phyloP scores from a whole-genome alignment of 1,140 invertebrate genomes.

The Elymnias hypermnestra region DNA sequence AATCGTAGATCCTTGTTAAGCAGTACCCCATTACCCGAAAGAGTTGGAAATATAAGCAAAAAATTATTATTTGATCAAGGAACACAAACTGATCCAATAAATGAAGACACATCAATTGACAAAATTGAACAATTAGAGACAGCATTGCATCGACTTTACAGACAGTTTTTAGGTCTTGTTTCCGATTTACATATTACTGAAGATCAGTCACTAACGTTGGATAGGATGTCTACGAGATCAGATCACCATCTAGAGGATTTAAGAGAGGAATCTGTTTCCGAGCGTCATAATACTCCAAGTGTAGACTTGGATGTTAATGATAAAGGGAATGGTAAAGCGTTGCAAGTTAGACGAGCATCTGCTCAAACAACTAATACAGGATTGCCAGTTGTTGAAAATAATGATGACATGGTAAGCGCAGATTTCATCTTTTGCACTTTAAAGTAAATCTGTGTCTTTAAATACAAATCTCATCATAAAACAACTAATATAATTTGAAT shows the following conservation, averaged over 20 bases:
- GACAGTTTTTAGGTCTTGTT: conserved; percentile 27
- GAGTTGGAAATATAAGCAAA: not conserved
- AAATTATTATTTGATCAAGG: conserved; percentile 31
- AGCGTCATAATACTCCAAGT: conserved; percentile 10
- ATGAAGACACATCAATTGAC: conserved; percentile 10
- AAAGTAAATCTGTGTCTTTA: no score
- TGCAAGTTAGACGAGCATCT: conserved; percentile 39
- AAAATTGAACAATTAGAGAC: conserved; percentile 35
- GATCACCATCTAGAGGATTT: conserved; percentile 13
- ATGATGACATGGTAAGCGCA: conserved; percentile 32
- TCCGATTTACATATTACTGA: conserved; percentile 14
- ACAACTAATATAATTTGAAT: not conserved
- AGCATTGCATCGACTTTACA: conserved; percentile 30
- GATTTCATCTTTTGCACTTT: no score
- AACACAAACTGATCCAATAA: conserved; percentile 33
- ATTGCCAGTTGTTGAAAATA: conserved; percentile 15
- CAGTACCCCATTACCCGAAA: conserved; percentile 33
- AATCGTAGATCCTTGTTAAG: conserved; percentile 24
- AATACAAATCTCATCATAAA: no score
- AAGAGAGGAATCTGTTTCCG: conserved; percentile 3
- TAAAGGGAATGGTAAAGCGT: conserved; percentile 2
- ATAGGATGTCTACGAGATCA: conserved; percentile 16
- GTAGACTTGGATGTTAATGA: conserved; percentile 10
- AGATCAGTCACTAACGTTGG: conserved; percentile 2
- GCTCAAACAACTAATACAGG: conserved; percentile 43